Conservation (phyloP, 2,113 vertebrate genomes). For the Caranx ignobilis region DNA sequence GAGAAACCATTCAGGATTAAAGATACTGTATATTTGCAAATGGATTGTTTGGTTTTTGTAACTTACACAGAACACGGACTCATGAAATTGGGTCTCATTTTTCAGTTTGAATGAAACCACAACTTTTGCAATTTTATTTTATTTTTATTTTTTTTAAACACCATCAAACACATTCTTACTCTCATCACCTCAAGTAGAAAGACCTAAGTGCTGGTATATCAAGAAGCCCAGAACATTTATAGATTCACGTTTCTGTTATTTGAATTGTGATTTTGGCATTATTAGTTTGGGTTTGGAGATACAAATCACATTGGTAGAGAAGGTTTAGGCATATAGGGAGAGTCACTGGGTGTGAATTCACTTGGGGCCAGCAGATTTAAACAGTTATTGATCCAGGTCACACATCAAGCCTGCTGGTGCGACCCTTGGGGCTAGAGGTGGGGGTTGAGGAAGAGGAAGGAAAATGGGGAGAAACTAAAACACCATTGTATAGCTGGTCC, state of each 20-base stretch:
- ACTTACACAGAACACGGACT: not conserved
- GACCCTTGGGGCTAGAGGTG: slow-evolving; percentile 72
- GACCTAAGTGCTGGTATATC: not conserved
- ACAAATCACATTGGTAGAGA: slow-evolving; percentile 28
- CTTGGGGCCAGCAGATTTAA: slow-evolving; percentile 80
- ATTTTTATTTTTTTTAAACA: not conserved
- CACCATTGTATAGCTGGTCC: slow-evolving; percentile 48
- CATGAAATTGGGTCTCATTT: not conserved
- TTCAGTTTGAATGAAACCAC: not conserved
- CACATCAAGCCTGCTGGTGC: slow-evolving; percentile 77
- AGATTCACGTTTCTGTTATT: not conserved
- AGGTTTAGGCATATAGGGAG: slow-evolving; percentile 41
- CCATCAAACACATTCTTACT: not conserved
- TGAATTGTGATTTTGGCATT: not conserved
- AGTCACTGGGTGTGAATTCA: slow-evolving; percentile 74
- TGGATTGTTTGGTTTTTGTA: not conserved
- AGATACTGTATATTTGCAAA: not conserved
- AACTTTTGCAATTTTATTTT: not conserved
- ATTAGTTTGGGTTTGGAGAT: slow-evolving; percentile 11
- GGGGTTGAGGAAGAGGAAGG: slow-evolving; percentile 58
- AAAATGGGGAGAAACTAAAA: slow-evolving; percentile 59
- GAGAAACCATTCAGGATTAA: not conserved
- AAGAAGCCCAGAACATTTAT: not conserved
- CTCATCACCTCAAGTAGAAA: not conserved
- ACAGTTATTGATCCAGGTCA: slow-evolving; percentile 87